Evolutionary conservation across 2,888 invertebrate species (phyloP), one percentile per base, ranked within the genome.

Genomic region (Hirtodrosophila alboralis): DNA sequence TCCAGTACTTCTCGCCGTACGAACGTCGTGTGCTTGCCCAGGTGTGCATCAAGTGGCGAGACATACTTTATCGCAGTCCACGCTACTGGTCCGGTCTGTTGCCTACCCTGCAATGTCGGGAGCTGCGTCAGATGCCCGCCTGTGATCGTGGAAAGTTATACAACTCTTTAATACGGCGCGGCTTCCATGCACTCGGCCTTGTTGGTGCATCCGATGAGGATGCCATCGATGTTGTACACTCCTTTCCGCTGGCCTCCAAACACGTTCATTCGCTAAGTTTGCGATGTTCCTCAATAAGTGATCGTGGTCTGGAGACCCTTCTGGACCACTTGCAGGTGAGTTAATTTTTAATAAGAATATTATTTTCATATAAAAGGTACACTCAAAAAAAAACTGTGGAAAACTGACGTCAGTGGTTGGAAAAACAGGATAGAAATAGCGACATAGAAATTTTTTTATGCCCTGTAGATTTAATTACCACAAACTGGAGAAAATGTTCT

Each of bases 141-240:
- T 91, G 91, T 70, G 92, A 93, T 79, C 84, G 92, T 92, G 91
- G 88, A 48, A 92, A 95, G 73, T 92, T 96, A 63, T 96, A 96
- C 90, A 94, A 95, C 71, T 96, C 96, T 43, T 91, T 98, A 70
- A 93, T 97, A 57, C 92, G 95, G 72, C 93, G 98, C 74, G 97
- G 96, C 16, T 97, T 97, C 88, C 96, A 96, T 85, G 95, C 95
- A 3, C 92, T 98, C 9, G 94, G 95, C 54, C 92, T 98, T 60
- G 92, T 96, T 71, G 96, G 96, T 7, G 97, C 97, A 23, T 94
- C 95, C 9, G 98, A 98, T 89, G 96, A 96, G 86, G 97, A 98
- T 90, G 94, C 97, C 45, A 92, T 95, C 64, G 97, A 97, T 91
- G 93, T 97, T 86, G 95, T 96, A 66, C 95, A 95, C 88, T 95